Conservation (phyloP, 2,888 invertebrate genomes). For the Amiota mariae region DNA sequence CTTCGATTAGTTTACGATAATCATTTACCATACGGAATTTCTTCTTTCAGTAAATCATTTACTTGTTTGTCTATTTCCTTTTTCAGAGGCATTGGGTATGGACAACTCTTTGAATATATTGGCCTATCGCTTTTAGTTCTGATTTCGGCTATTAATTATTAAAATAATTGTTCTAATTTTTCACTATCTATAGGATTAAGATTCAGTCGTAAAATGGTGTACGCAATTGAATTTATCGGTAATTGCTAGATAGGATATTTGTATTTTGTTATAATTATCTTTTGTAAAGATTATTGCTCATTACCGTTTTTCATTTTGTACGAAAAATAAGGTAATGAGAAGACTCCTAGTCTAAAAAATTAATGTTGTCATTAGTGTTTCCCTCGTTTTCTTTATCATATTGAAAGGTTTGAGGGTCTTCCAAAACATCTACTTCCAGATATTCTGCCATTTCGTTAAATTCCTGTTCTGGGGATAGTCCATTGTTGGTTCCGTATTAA, state of each 20-base stretch:
- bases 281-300: neutral
- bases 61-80: conserved; percentile 30
- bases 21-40: conserved; percentile 20
- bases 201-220: neutral
- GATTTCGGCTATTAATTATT: conserved; percentile 60
- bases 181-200: neutral
- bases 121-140: too few relatives aligned
- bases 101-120: conserved; percentile 52
- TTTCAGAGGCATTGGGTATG: too few relatives aligned
- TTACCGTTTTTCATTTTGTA: too few relatives aligned
- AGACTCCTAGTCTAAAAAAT: too few relatives aligned
- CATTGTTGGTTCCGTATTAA: neutral
- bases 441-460: too few relatives aligned
- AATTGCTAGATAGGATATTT: neutral
- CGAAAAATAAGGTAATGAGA: too few relatives aligned
- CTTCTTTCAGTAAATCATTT: conserved; percentile 26
- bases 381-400: neutral
- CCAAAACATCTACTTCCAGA: too few relatives aligned
- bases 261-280: neutral
- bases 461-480: too few relatives aligned
- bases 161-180: neutral
- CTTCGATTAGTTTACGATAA: neutral
- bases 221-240: neutral
- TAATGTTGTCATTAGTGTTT: too few relatives aligned
- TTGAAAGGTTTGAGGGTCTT: too few relatives aligned